Conservation (phyloP, 2,113 vertebrate species). For the Orycteropus afer region DNA sequence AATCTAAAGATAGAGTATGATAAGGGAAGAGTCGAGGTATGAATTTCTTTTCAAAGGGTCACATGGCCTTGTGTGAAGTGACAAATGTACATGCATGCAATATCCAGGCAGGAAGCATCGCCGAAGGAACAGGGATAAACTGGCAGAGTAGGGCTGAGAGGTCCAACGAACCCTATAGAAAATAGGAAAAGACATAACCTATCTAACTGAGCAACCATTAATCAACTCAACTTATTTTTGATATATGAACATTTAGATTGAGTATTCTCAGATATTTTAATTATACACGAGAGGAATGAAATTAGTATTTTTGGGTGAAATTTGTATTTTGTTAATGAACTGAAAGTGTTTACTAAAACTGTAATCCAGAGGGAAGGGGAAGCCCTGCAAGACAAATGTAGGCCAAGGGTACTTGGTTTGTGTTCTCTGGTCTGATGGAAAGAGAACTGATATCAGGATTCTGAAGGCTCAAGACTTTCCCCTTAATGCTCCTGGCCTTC, state of each 20-base stretch:
- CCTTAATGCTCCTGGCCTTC: neutral
- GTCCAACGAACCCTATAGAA: fast-evolving
- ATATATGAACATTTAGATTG: neutral
- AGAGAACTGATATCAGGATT: neutral
- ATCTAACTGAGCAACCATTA: neutral
- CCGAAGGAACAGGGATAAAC: fast-evolving
- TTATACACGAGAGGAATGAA: neutral
- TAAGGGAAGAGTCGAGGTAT: neutral
- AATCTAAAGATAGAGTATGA: neutral
- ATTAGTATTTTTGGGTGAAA: neutral
- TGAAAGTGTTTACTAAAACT: neutral
- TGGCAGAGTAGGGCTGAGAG: neutral
- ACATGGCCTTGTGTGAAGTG: neutral
- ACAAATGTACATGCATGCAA: neutral
- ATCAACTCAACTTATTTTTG: neutral
- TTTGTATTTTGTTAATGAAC: neutral
- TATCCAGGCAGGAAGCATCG: fast-evolving
- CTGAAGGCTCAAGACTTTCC: neutral
- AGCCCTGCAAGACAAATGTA: fast-evolving
- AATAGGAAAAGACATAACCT: neutral
- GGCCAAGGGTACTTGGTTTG: neutral
- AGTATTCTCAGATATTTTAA: neutral
- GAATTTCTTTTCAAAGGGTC: neutral
- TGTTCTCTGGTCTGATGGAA: neutral
- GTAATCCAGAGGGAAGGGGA: neutral